Percentiles rank a stretch among this genome's conserved stretches.
Conservation (phyloP, 2,888 invertebrate genomes). For the Drosophila sordidapex region DNA sequence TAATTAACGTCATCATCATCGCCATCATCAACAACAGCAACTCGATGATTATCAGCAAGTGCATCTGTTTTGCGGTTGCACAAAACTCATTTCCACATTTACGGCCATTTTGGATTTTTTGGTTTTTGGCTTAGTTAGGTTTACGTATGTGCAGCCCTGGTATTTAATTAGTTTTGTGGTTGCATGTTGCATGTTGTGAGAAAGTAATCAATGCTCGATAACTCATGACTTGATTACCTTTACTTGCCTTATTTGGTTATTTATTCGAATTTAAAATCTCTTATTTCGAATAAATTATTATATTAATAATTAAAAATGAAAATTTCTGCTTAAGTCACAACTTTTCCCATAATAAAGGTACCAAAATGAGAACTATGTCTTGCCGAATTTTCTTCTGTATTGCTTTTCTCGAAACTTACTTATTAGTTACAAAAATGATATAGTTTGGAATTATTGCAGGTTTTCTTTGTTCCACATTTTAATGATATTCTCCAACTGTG, state of each 20-base stretch:
- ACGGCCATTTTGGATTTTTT: slow-evolving; percentile 55
- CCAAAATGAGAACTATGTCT: not conserved
- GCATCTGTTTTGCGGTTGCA: slow-evolving; percentile 65
- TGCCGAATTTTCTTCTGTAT: not conserved
- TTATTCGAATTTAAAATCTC: not conserved
- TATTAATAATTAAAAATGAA: not conserved
- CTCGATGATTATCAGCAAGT: slow-evolving; percentile 18
- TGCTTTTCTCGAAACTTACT: not conserved
- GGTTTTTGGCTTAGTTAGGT: slow-evolving; percentile 15
- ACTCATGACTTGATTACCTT: not conserved
- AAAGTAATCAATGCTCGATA: not conserved
- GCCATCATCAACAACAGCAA: slow-evolving; percentile 7
- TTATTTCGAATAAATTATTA: not conserved
- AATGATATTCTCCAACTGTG: not conserved
- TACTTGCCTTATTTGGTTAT: too few species aligned
- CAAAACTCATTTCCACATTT: slow-evolving; percentile 67
- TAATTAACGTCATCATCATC: slow-evolving; percentile 53
- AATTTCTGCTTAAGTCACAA: not conserved
- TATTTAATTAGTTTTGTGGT: slow-evolving; percentile 53
- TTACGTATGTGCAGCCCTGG: slow-evolving; percentile 5
- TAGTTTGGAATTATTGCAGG: not conserved
- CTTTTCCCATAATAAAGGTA: not conserved
- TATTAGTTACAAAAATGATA: not conserved
- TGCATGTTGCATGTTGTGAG: not conserved
- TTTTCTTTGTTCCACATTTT: not conserved